phyloP scores from a whole-genome alignment of 2,113 vertebrate genomes.

The Sterna hirundo region DNA sequence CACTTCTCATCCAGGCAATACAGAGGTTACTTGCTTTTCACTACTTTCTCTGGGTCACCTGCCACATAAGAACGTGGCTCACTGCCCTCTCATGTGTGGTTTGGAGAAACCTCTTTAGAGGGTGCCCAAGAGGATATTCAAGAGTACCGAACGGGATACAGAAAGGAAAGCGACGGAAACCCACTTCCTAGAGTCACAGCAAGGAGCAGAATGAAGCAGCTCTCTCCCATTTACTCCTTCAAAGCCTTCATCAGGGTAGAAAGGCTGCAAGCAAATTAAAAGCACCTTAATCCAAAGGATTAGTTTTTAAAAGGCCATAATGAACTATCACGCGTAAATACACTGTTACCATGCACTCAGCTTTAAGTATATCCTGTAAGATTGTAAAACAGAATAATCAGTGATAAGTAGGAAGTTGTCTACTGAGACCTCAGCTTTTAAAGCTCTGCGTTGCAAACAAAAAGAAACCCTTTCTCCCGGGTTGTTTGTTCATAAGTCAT shows the following conservation, averaged over 20 bases:
- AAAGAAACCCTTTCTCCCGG: background rate
- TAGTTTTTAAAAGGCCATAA: background rate
- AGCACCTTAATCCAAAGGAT: background rate
- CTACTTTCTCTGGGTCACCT: background rate
- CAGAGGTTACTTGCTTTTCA: background rate
- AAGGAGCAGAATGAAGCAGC: background rate
- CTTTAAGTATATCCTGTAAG: background rate
- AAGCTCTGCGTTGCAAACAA: background rate
- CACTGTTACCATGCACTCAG: background rate
- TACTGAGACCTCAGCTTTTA: background rate
- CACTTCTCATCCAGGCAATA: background rate
- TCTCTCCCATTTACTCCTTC: background rate
- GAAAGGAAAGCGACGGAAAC: background rate
- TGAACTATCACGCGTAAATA: background rate
- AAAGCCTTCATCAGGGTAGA: background rate
- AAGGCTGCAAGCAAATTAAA: background rate
- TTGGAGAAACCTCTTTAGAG: background rate
- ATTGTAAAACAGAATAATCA: background rate
- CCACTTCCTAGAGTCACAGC: background rate
- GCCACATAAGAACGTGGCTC: fast-evolving
- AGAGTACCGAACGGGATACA: background rate
- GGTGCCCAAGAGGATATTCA: background rate
- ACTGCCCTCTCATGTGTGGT: background rate
- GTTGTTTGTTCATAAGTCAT: background rate
- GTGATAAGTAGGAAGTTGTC: background rate